Percentiles rank a stretch among this genome's conserved stretches.
Conservation (phyloP, 2,888 invertebrate species). For the Cryptus viduatorius region DNA sequence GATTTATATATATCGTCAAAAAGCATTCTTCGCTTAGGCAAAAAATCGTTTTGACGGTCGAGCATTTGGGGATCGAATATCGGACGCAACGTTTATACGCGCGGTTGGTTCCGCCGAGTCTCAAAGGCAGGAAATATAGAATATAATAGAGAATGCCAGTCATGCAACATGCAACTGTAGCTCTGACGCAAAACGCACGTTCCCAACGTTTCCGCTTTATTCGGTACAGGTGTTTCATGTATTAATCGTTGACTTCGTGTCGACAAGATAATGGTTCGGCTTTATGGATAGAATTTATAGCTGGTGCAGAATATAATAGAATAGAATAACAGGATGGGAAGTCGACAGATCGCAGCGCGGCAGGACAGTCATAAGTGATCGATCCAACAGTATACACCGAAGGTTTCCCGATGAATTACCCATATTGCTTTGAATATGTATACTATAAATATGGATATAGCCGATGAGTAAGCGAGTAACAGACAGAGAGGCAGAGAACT, state of each 20-base stretch:
- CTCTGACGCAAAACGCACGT: too few species aligned
- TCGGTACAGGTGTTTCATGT: neutral
- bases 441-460: conserved; percentile 33
- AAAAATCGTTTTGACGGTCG: too few species aligned
- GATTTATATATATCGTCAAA: too few species aligned
- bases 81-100: too few species aligned
- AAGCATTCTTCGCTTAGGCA: too few species aligned
- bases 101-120: too few species aligned
- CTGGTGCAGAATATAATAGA: neutral
- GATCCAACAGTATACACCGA: conserved; percentile 12
- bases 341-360: neutral
- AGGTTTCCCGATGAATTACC: conserved; percentile 39
- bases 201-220: neutral
- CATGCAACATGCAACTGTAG: too few species aligned
- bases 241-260: neutral
- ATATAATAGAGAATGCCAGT: too few species aligned
- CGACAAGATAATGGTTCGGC: neutral
- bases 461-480: neutral
- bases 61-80: too few species aligned
- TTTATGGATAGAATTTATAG: neutral
- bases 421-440: conserved; percentile 42
- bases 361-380: conserved; percentile 29
- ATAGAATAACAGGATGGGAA: neutral
- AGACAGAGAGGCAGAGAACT: conserved; percentile 6
- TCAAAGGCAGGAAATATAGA: too few species aligned